Base-by-base conservation (phyloP, 30 jellyfish, hydroid and myxozoan genomes). In the Aurelia sp. region DNA sequence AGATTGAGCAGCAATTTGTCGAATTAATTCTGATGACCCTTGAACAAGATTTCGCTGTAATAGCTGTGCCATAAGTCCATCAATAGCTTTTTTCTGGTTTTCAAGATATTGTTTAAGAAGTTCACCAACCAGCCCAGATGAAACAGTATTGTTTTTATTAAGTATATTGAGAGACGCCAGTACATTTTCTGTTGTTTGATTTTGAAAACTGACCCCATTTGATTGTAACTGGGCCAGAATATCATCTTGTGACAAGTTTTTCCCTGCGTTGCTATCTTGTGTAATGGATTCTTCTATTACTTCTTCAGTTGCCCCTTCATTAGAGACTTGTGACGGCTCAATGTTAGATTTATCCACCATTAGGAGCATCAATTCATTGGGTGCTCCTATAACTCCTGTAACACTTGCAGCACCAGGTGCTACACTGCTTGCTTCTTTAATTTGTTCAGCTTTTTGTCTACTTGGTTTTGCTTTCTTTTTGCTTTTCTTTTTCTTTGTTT, bases 21-120 rank as follows among this genome's bases (percentile, higher is more conserved):
- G 22, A n/a, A 15, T 1, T 17, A 13, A 12, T 35, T 40, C 68
- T 16, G 60, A n/a, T 18, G 68, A 18, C 37, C 27, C n/a, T 18
- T 11, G 68, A 10, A 11, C 68, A 18, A 74, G 0, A 52, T 55
- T 52, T 52, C 22, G 58, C 62, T 50, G 52, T 48, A 76, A 1
- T 58, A 76, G 37, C 4, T 61, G 44, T 6, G 16, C 16, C 74
- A 74, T 74, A 63, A 78, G 18, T 31, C 79, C 79, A 37, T 23
- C 81, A 63, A 62, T 62, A 10, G 30, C 27, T 62, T 62, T 35
- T 27, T 78, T 78, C 62, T 63, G 59, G 65, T 41, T 63, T 21
- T 78, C 89, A 78, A 62, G 79, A 63, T 62, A 78, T 23, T 33
- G 66, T 63, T n/a, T 65, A 37, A 62, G 16, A 59, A n/a, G 33